Base-by-base conservation (phyloP, 2,113 vertebrate genomes). In the Clarias macrocephalus region DNA sequence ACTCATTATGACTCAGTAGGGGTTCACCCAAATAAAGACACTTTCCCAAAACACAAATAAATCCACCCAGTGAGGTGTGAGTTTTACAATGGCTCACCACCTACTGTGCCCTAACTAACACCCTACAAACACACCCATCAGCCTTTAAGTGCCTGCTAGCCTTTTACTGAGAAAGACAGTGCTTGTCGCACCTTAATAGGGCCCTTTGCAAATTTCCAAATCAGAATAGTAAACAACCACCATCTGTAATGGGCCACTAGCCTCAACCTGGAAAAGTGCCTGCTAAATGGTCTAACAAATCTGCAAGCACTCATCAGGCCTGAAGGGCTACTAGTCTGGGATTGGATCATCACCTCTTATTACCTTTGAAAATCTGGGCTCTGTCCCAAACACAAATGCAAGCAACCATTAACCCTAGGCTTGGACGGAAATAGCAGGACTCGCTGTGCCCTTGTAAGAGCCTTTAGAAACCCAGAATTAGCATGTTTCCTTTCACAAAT, bases 341-440 rank as follows among this genome's bases (percentile, higher is more conserved):
- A 62, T 37, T 37, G 57, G 79, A 80, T 62, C 79, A 80, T 80
- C 56, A 80, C 79, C 79, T 80, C 28, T 80, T 19, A 62, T 62
- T 80, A 80, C 56, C 56, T 60, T 80, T 21, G 25, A 25, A 83
- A 66, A 83, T 83, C 42, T 68, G 63, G 62, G 82, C 63, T 25
- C 68, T 48, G 82, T 83, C 82, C 82, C 82, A 83, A 83, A 83
- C 62, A 83, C 63, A 66, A 52, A 66, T 52, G n/a, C 60, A 83
- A 16, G n/a, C n/a, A 83, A n/a, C 42, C 25, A 66, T 68, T 83
- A 65, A 65, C 82, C 82, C n/a, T 54, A 83, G 48, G 82, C 52
- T 72, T 56, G 52, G 65, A 84, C 5, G 57, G 82, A 70, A 23
- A 84, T 23, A 84, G 48, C 52, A 56, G 48, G 65, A 70, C 81